phyloP scores from a whole-genome alignment of 2,797 vertebrate species.

The Darevskia nairensis region DNA sequence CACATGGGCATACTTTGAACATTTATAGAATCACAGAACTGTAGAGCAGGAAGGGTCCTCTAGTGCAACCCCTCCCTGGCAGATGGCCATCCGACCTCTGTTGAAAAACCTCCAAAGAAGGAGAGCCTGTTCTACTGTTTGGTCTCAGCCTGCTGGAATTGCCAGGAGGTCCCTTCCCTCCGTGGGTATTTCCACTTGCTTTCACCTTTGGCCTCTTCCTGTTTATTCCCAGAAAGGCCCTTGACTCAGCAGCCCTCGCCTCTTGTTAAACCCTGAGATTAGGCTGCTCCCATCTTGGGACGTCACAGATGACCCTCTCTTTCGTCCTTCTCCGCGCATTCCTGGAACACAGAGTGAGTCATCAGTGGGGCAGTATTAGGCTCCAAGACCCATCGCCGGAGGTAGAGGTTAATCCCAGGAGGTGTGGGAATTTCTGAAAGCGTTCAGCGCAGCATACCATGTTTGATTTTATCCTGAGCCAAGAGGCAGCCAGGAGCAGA shows the following conservation, averaged over 20 bases:
- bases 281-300: neutral
- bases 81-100: no score
- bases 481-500: neutral
- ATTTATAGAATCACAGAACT: no score
- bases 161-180: neutral
- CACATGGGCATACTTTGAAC: neutral
- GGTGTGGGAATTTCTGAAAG: neutral
- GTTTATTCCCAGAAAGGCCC: conserved; percentile 21
- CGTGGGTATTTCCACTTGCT: neutral
- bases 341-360: conserved; percentile 1
- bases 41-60: no score
- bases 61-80: no score
- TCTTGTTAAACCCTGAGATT: neutral
- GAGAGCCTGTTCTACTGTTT: no score
- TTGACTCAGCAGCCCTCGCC: neutral
- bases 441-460: neutral
- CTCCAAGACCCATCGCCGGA: neutral
- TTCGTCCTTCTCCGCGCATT: neutral
- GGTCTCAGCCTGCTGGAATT: neutral
- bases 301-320: neutral
- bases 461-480: neutral
- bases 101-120: no score
- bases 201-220: conserved; percentile 6
- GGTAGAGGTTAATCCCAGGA: neutral
- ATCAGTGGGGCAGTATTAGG: neutral